phyloP scores from a whole-genome alignment of 2,888 invertebrate genomes.

The Microctonus aethiopoides region DNA sequence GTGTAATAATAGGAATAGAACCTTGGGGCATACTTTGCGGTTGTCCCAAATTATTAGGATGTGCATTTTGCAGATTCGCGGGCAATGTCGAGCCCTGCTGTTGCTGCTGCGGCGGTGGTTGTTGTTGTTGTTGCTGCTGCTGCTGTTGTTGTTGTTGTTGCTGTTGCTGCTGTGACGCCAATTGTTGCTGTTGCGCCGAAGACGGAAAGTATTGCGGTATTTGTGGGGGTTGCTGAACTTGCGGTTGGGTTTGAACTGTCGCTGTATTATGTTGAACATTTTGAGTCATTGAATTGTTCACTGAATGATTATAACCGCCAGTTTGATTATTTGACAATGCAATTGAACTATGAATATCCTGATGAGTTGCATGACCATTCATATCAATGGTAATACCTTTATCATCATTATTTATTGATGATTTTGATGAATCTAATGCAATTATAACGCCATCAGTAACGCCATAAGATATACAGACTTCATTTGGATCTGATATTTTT shows the following conservation, averaged over 20 bases:
- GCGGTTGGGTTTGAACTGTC: conserved; percentile 70
- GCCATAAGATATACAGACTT: conserved; percentile 65
- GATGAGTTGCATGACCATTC: conserved; percentile 59
- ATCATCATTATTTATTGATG: conserved; percentile 52
- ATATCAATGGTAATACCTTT: conserved; percentile 52
- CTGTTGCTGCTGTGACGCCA: conserved; percentile 48
- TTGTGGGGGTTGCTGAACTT: conserved; percentile 67
- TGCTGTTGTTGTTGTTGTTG: conserved; percentile 46
- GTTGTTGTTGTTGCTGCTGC: conserved; percentile 54
- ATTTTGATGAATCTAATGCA: conserved; percentile 55
- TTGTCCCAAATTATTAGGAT: conserved; percentile 70
- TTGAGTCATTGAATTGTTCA: conserved; percentile 63
- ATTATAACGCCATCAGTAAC: conserved; percentile 62
- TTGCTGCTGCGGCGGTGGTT: conserved; percentile 60
- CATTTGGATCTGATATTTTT: conserved; percentile 63
- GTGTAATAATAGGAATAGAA: conserved; percentile 72
- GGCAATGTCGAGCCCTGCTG: conserved; percentile 74
- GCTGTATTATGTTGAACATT: conserved; percentile 70
- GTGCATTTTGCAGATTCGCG: conserved; percentile 71
- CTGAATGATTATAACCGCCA: conserved; percentile 45
- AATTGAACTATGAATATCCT: conserved; percentile 53
- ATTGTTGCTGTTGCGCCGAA: conserved; percentile 48
- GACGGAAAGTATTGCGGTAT: conserved; percentile 55
- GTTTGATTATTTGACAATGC: conserved; percentile 52
- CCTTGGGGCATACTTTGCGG: conserved; percentile 72